Evolutionary conservation across 2,888 invertebrate species (phyloP).

Genomic region (Caprella mutica): DNA sequence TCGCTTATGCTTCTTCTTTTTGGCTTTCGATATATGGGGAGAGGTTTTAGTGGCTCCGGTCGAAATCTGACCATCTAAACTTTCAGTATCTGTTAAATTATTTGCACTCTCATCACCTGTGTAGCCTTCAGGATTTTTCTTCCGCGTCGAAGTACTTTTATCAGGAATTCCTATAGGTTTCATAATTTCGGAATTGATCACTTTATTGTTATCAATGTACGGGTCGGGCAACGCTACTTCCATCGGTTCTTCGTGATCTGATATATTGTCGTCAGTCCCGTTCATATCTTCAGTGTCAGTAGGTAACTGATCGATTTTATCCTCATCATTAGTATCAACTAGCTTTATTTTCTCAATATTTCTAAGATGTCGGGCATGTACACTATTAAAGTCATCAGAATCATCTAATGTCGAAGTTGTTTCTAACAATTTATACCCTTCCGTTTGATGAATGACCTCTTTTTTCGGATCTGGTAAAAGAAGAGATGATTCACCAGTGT

Average conservation of each 20-base stretch:
- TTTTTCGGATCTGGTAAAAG: not conserved
- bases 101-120: too few relatives aligned
- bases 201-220: not conserved
- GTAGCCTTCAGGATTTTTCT: too few relatives aligned
- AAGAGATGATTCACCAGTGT: not conserved
- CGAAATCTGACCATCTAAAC: too few relatives aligned
- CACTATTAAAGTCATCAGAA: not conserved
- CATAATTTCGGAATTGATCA: not conserved
- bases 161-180: not conserved
- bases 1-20: too few relatives aligned
- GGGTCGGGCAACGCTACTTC: not conserved
- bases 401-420: not conserved
- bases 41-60: too few relatives aligned
- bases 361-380: not conserved
- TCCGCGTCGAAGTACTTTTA: too few relatives aligned
- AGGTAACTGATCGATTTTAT: not conserved
- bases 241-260: not conserved
- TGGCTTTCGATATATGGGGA: too few relatives aligned
- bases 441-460: not conserved
- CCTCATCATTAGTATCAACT: not conserved
- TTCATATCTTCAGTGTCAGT: conserved; percentile 5
- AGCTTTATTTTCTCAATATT: not conserved
- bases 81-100: too few relatives aligned
- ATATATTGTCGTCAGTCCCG: not conserved
- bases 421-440: not conserved